Base-by-base conservation (phyloP, 2,888 invertebrate genomes). In the Oligia latruncula region DNA sequence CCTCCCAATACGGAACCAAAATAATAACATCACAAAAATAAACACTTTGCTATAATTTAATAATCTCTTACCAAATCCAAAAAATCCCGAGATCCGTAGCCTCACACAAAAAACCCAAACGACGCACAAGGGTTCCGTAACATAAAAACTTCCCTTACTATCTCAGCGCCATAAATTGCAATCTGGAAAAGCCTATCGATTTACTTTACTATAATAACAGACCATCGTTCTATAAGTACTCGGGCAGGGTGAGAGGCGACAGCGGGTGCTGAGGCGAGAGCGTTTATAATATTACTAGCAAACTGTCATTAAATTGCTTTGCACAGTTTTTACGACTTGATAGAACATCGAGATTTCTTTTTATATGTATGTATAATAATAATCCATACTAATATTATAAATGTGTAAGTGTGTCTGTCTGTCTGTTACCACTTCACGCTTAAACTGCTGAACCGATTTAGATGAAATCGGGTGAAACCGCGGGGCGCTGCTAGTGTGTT, bases 141-240 rank as follows among this genome's bases (percentile, higher is more conserved):
- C 86, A 88, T 91, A 90, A 88, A 90, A 87, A 87, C 87, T 87
- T 86, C 86, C 87, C 88, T 81, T 82, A 78, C 80, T 91, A 92
- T 91, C 91, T 89, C 74, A 70, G 60, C 71, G 68, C 85, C 87
- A 90, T 92, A 92, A 92, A 92, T 92, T 86, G 90, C 88, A 90
- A 91, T 92, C 90, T 87, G 87, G 84, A 76, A 85, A 86, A 83
- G 85, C 89, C 89, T 84, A 90, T 89, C 92, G 92, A 91, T 92
- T 92, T 91, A 91, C 89, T 89, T 89, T 75, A 85, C 78, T 82
- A 86, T 90, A 90, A 90, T 91, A 91, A 89, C 86, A 86, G 80
- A 74, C 74, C 71, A 66, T 85, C 85, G 80, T 84, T 86, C 20
- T 67, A 29, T 64, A 52, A 23, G 55, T 29, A 23, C 4, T 40